Evolutionary conservation across 2,797 vertebrate genomes (phyloP).

Genomic region (Erethizon dorsatum): DNA sequence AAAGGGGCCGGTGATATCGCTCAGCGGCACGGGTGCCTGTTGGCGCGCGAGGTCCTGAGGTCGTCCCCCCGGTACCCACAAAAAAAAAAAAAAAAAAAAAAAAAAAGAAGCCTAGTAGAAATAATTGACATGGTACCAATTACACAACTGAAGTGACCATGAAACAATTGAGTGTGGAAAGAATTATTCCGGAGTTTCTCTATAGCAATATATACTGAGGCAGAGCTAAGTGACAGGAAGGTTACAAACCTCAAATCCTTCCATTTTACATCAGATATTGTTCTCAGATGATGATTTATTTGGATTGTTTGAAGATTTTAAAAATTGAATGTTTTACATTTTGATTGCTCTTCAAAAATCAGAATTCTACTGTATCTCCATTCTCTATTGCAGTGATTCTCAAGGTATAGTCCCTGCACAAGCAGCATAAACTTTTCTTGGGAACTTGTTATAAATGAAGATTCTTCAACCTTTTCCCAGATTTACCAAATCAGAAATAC

Average conservation of each 20-base stretch:
- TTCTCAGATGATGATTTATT: neutral
- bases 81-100: too few species aligned
- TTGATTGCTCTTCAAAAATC: conserved; percentile 1
- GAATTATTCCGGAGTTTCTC: neutral
- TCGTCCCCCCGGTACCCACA: too few species aligned
- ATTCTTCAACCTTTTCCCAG: neutral
- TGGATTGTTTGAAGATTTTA: neutral
- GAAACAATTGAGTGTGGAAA: neutral
- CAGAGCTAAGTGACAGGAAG: neutral
- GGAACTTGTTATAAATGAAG: neutral
- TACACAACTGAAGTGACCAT: neutral
- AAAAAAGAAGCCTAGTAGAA: neutral
- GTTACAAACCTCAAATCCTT: neutral
- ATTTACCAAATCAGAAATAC: neutral
- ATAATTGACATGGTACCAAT: neutral
- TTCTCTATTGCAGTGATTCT: neutral
- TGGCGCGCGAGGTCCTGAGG: too few species aligned
- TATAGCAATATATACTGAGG: neutral
- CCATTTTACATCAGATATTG: neutral
- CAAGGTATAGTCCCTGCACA: neutral
- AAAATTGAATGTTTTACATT: neutral
- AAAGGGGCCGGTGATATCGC: too few species aligned
- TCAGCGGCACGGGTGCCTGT: too few species aligned
- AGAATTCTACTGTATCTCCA: neutral
- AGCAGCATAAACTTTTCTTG: neutral